These are phyloP conservation scores for Lamellibrachia luymesi DNA, from an alignment of 1,140 invertebrate genomes.

Conservation along the genomic window DNA sequence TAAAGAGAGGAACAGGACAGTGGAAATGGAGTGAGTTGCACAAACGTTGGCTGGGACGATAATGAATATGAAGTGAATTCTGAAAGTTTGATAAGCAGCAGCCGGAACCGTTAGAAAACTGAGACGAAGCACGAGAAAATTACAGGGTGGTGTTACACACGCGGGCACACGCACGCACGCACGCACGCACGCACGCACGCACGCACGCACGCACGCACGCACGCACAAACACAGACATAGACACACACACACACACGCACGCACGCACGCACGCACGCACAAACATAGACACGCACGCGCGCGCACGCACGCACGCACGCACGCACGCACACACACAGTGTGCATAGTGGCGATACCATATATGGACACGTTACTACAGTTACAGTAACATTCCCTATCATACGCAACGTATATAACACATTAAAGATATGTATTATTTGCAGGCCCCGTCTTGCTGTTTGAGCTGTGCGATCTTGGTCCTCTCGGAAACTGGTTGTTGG, in stretches of 20 bases:
- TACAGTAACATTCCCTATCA: not conserved
- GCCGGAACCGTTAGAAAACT: too few species aligned
- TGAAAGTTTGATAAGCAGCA: too few species aligned
- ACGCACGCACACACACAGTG: not conserved
- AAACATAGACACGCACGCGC: not conserved
- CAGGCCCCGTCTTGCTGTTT: conserved; percentile 14
- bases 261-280: not conserved
- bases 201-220: not conserved
- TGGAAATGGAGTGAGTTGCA: not conserved
- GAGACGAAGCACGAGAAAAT: not conserved
- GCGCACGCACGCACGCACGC: not conserved
- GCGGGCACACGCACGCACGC: not conserved
- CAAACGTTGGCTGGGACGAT: not conserved
- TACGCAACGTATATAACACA: too few species aligned
- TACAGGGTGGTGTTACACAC: not conserved
- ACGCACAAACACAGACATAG: not conserved
- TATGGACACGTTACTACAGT: not conserved
- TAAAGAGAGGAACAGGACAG: not conserved
- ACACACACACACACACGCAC: not conserved
- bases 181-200: not conserved
- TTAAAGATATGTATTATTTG: not conserved
- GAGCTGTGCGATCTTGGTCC: conserved; percentile 3
- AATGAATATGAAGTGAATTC: too few species aligned
- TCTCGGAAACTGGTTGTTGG: conserved; percentile 5
- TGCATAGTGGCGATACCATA: not conserved